phyloP scores from a whole-genome alignment of 2,888 invertebrate species.

The Cataglyphis livida region DNA sequence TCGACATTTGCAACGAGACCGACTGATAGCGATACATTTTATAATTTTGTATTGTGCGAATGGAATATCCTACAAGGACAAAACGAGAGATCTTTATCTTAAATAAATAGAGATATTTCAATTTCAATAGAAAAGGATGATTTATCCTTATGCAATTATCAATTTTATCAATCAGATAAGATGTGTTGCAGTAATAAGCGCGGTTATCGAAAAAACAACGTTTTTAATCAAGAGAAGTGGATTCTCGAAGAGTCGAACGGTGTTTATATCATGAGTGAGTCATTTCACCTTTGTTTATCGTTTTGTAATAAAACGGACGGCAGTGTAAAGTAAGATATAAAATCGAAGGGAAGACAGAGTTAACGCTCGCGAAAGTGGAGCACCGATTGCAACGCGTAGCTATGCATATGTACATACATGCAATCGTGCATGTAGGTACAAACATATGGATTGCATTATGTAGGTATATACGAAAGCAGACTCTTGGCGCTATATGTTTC shows the following conservation, averaged over 20 bases:
- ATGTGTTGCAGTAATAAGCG: neutral
- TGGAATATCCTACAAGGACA: neutral
- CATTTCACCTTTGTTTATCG: neutral
- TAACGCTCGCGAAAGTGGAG: slow-evolving; percentile 44
- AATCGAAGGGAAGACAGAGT: slow-evolving; percentile 38
- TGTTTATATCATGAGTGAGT: slow-evolving; percentile 25
- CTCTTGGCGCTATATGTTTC: neutral
- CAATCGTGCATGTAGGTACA: neutral
- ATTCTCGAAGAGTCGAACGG: neutral
- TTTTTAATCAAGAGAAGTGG: neutral
- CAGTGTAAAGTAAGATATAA: slow-evolving; percentile 31
- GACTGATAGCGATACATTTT: neutral
- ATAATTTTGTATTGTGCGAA: neutral
- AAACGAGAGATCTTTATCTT: neutral
- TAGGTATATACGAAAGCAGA: neutral
- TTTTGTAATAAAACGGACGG: slow-evolving; percentile 24
- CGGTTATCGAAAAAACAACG: neutral
- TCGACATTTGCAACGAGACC: neutral
- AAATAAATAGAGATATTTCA: neutral
- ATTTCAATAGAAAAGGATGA: neutral
- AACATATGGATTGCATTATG: slow-evolving; percentile 22
- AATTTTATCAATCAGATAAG: slow-evolving; percentile 27
- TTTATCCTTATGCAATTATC: slow-evolving; percentile 15
- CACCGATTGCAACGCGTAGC: slow-evolving; percentile 22
- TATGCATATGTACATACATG: slow-evolving; percentile 3